These are phyloP conservation scores for Olivierus martensii DNA, from an alignment of 1,140 invertebrate species.

Conservation along the genomic window DNA sequence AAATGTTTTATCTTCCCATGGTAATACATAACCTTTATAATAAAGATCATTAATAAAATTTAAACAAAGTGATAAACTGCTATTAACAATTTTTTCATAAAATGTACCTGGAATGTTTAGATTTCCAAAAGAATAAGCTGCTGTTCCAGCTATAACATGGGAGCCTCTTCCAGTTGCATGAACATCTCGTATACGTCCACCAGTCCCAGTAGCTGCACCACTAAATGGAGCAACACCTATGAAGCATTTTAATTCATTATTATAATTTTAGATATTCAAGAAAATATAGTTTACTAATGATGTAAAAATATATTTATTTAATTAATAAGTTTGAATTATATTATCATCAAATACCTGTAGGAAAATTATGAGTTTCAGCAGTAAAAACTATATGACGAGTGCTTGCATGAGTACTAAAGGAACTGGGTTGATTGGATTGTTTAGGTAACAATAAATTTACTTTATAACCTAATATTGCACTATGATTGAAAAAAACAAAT, in stretches of 20 bases:
- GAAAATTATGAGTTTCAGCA: slow-evolving; percentile 98
- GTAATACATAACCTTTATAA: slow-evolving; percentile 51
- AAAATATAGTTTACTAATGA: too few species aligned
- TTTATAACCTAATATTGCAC: slow-evolving; percentile 75
- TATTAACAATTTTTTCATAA: neutral
- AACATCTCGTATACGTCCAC: slow-evolving; percentile 85
- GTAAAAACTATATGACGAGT: slow-evolving; percentile 93
- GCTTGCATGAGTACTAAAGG: slow-evolving; percentile 40
- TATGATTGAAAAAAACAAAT: slow-evolving; percentile 31
- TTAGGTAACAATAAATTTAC: slow-evolving; percentile 48
- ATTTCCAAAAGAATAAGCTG: slow-evolving; percentile 91
- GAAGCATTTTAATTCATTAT: too few species aligned
- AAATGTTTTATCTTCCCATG: slow-evolving; percentile 68
- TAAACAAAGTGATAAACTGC: neutral
- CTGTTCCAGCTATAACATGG: slow-evolving; percentile 86
- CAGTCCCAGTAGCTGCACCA: slow-evolving; percentile 84
- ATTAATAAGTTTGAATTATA: too few species aligned
- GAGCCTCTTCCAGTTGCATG: slow-evolving; percentile 84
- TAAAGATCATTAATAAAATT: neutral
- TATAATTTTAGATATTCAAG: too few species aligned
- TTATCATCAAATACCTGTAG: slow-evolving; percentile 69
- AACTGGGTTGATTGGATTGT: slow-evolving; percentile 41
- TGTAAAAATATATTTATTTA: too few species aligned
- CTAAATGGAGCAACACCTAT: slow-evolving; percentile 46
- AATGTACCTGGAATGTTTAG: slow-evolving; percentile 65